Evolutionary conservation across 2,113 vertebrate genomes (phyloP), one percentile per base, ranked within the genome.

Genomic region (Pluvianellus socialis): DNA sequence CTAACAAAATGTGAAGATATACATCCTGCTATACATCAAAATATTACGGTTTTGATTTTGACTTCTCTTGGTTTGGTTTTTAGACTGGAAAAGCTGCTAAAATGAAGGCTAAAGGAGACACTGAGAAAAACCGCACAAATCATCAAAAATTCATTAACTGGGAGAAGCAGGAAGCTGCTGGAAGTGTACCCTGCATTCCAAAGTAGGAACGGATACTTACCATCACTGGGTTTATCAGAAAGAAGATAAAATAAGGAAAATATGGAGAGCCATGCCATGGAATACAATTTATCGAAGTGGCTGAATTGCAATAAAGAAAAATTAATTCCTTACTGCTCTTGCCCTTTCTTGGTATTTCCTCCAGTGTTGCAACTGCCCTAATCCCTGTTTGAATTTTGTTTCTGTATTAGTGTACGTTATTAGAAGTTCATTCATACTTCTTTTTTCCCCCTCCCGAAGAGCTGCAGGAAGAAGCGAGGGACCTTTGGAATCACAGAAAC

Each of bases 171-270:
- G 30, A 49, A 74, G 67, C 45, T 56, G 53, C 61, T 56, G 83
- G 67, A 88, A 96, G 58, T 30, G 38, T 23, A 44, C 70, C 33
- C 50, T 81, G 63, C 47, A 53, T 73, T 72, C 91, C 86, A 81
- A 42, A 13, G 61, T 5, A 88, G 79, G 96, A 95, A 67, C 10
- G 35, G 74, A 40, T 96, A 95, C 96, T 97, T 72, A 86, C 75
- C 52, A 94, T 98, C 98, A 98, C 90, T 97, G 95, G 59, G 58
- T 92, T 83, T 96, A 47, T 90, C 61, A n/a, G 98, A 98, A 89
- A n/a, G 63, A 76, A 38, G 90, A 77, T 50, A 65, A 80, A 93
- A 67, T 45, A 72, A 20, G 88, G 90, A 26, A 27, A 79, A 68
- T 26, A 53, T 13, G 11, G 92, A 74, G 71, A 71, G 35, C 53